These are phyloP conservation scores for Rhinophrynus dorsalis DNA, from an alignment of 2,797 vertebrate species.

Conservation along the genomic window DNA sequence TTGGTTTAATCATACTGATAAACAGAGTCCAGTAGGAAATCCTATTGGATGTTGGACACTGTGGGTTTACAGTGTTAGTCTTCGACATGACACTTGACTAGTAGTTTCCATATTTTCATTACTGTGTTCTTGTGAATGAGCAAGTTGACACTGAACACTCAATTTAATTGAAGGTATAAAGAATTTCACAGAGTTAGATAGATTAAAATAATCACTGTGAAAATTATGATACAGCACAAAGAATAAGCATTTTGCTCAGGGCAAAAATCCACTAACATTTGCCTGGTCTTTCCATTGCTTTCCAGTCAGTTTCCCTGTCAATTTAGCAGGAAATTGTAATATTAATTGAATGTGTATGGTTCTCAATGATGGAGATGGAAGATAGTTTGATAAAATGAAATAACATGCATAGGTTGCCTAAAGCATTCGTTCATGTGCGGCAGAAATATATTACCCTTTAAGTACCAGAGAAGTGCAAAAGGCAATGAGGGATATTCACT, in stretches of 20 bases:
- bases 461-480: too few relatives aligned
- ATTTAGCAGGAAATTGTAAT: not conserved
- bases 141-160: too few relatives aligned
- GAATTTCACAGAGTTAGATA: conserved; percentile 46
- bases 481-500: too few relatives aligned
- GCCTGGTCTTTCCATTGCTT: conserved; percentile 24
- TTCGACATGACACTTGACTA: too few relatives aligned
- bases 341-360: not conserved
- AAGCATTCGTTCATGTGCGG: not conserved
- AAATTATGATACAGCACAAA: conserved; percentile 48
- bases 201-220: conserved; percentile 42
- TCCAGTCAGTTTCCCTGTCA: conserved; percentile 11
- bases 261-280: conserved; percentile 35
- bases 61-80: too few relatives aligned
- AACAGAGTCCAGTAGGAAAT: too few relatives aligned
- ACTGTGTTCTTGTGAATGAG: too few relatives aligned
- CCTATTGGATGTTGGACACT: too few relatives aligned
- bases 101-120: too few relatives aligned
- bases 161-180: too few relatives aligned
- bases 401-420: not conserved
- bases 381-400: not conserved
- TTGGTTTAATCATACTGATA: too few relatives aligned
- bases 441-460: not conserved
- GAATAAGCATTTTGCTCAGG: conserved; percentile 50
- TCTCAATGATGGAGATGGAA: conserved; percentile 10